These are phyloP conservation scores for Mesembrinibis cayennensis DNA, from an alignment of 2,113 vertebrate genomes.

Conservation along the genomic window DNA sequence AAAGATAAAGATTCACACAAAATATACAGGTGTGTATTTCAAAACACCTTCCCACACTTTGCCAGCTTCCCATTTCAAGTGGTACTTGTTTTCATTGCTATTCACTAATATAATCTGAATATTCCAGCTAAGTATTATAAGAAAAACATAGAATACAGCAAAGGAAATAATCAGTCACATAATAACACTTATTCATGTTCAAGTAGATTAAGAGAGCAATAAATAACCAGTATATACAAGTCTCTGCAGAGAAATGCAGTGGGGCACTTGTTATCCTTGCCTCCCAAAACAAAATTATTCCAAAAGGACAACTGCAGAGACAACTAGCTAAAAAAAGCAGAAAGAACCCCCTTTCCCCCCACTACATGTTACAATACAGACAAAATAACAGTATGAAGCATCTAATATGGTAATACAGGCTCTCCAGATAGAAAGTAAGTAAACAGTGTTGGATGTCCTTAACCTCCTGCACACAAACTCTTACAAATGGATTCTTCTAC, in stretches of 20 bases:
- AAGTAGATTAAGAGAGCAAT: background rate
- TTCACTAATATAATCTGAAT: background rate
- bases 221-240: background rate
- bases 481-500: background rate
- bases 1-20: background rate
- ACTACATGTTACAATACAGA: fast-evolving
- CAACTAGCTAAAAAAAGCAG: background rate
- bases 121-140: background rate
- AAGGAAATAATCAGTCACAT: background rate
- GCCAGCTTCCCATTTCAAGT: background rate
- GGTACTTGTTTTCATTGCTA: background rate
- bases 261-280: background rate
- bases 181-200: background rate
- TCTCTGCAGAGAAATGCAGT: background rate
- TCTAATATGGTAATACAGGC: background rate
- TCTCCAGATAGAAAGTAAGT: background rate
- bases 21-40: background rate
- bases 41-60: background rate
- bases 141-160: background rate
- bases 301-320: background rate
- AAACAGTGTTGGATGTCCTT: too few relatives aligned
- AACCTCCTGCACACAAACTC: background rate
- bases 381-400: background rate
- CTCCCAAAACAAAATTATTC: background rate
- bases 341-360: background rate